Evolutionary conservation across 2,888 invertebrate species (phyloP), one percentile per base, ranked within the genome.

Genomic region (Chrysomela aeneicollis): DNA sequence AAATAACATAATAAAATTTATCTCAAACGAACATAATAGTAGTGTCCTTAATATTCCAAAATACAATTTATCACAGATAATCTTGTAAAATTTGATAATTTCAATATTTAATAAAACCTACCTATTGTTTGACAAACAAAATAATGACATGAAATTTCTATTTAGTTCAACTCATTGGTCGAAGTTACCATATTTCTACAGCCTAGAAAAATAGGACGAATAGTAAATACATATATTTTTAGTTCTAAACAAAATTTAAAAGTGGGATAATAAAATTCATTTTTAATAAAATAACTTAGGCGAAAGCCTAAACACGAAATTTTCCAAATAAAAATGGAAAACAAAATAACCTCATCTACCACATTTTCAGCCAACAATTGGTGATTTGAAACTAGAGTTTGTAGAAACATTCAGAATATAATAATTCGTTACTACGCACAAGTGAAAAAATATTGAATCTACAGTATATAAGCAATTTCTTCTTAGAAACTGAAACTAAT

Each of bases 21-120:
- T 67, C 59, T 62, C 55, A 67, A 66, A 68, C 55, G 53, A 66
- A 72, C 6, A 3, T 26, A 70, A 67, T 53, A 66, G 67, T 69
- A 71, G 72, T 71, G 73, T 71, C 64, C 67, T 69, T 74, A 73
- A 69, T 75, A 70, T 74, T 76, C 74, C 74, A 77, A 77, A 53
- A 76, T 73, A 74, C 74, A 77, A 76, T 76, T 78, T 78, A 78
- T 78, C 78, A 78, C 78, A 78, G 78, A 77, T 70, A 75, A 75
- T 73, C 72, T 77, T 77, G 73, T 75, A 72, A 71, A 73, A 72
- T 68, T 74, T 73, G 75, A 72, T 71, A 73, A 73, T 69, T 75
- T 73, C 67, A 59, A 67, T 70, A 67, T 68, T 72, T 73, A 63
- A 67, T 69, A 68, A 73, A 71, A 71, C 69, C 68, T 69, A 69